Evolutionary conservation across 1,140 invertebrate species (phyloP).

Genomic region (Temnothorax nylanderi): DNA sequence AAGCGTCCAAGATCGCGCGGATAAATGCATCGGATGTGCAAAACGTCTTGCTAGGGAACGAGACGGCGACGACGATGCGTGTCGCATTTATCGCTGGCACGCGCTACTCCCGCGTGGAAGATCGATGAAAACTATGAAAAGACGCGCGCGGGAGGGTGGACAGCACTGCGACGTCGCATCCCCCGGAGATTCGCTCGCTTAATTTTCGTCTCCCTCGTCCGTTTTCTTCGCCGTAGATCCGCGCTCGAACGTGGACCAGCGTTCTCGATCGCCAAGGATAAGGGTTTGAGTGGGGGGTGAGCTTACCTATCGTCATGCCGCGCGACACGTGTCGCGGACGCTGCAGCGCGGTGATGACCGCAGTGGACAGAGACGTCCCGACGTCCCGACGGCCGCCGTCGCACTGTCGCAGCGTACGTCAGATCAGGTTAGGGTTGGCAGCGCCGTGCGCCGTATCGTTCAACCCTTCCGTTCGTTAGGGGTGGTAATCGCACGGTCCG

Average conservation of each 20-base stretch:
- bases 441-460: not conserved
- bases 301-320: conserved; percentile 38
- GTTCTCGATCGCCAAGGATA: not conserved
- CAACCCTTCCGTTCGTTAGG: not conserved
- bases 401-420: not conserved
- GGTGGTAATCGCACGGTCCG: not conserved
- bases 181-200: too few relatives aligned
- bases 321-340: not conserved
- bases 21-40: not conserved
- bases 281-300: not conserved
- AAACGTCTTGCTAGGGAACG: not conserved
- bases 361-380: not conserved
- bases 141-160: too few relatives aligned
- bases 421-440: conserved; percentile 4
- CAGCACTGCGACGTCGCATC: too few relatives aligned
- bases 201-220: not conserved
- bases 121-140: not conserved
- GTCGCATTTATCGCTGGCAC: not conserved
- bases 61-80: not conserved
- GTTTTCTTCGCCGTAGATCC: not conserved
- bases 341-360: not conserved
- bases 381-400: too few relatives aligned
- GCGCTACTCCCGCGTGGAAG: too few relatives aligned
- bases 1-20: not conserved
- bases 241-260: too few relatives aligned